A percentile compares a stretch with the other conserved stretches of the same genome.
Conservation (phyloP, 2,888 invertebrate species). For the Vandiemenella viatica region DNA sequence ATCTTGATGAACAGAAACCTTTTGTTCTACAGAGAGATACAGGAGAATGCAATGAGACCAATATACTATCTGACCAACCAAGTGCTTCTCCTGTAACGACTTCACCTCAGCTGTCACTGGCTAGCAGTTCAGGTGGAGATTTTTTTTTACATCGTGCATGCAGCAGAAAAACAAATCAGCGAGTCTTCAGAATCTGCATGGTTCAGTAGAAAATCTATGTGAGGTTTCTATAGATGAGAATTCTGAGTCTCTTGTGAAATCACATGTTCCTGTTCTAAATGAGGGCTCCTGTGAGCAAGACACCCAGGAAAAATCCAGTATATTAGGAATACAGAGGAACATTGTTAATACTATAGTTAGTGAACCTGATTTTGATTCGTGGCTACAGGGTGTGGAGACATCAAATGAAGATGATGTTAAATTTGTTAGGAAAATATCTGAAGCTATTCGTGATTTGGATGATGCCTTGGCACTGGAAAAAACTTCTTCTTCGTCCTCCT, state of each 20-base stretch:
- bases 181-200: slow-evolving; percentile 46
- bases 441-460: slow-evolving; percentile 47
- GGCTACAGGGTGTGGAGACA: slow-evolving; percentile 42
- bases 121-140: slow-evolving; percentile 20
- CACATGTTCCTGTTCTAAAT: not conserved
- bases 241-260: not conserved
- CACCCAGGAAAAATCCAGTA: not conserved
- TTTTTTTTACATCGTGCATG: slow-evolving; percentile 17
- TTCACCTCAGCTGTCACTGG: slow-evolving; percentile 21
- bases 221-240: slow-evolving; percentile 4
- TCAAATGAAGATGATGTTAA: slow-evolving; percentile 43
- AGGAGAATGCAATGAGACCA: not conserved
- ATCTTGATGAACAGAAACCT: not conserved
- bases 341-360: not conserved
- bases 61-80: not conserved
- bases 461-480: slow-evolving; percentile 45
- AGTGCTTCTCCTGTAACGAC: slow-evolving; percentile 15
- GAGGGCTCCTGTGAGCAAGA: slow-evolving; percentile 3
- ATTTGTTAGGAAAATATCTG: slow-evolving; percentile 43
- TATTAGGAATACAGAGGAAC: no score
- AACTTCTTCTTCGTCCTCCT: slow-evolving; percentile 27
- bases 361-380: slow-evolving; percentile 34
- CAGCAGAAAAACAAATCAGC: slow-evolving; percentile 15
- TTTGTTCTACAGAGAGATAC: not conserved
- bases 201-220: slow-evolving; percentile 46